These are phyloP conservation scores for Parauchenoglanis punctatus DNA, from an alignment of 2,797 vertebrate species.

Conservation along the genomic window DNA sequence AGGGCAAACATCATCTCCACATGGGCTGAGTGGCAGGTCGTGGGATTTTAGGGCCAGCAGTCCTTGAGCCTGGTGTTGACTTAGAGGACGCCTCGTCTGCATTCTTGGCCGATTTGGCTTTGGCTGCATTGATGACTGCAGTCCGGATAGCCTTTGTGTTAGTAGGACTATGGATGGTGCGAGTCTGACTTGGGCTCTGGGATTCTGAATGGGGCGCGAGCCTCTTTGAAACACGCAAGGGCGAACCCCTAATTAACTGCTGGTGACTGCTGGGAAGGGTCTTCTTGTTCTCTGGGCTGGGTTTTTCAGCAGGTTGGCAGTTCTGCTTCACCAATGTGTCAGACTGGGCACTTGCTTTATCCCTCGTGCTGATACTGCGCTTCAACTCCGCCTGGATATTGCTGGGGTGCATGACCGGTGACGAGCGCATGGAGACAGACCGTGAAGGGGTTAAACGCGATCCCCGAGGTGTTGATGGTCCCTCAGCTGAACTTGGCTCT, in stretches of 20 bases:
- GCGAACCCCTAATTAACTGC: conserved; percentile 69
- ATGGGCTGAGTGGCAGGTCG: conserved; percentile 67
- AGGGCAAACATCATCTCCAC: conserved; percentile 72
- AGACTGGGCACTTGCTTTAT: conserved; percentile 52
- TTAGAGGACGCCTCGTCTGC: conserved; percentile 62
- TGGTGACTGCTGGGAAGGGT: conserved; percentile 50
- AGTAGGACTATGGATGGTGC: conserved; percentile 63
- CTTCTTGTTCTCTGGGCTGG: conserved; percentile 63
- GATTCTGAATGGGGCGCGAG: conserved; percentile 73
- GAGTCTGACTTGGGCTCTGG: conserved; percentile 58
- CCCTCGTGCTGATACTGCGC: conserved; percentile 64
- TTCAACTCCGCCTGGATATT: conserved; percentile 64
- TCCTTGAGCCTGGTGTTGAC: conserved; percentile 62
- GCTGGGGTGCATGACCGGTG: conserved; percentile 53
- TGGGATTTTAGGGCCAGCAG: conserved; percentile 70
- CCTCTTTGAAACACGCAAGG: conserved; percentile 75
- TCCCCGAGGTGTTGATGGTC: conserved; percentile 42
- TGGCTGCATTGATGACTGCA: conserved; percentile 73
- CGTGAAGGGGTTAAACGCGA: conserved; percentile 60
- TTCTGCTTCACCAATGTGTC: conserved; percentile 56
- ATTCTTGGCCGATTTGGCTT: conserved; percentile 70
- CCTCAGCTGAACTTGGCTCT: conserved; percentile 53
- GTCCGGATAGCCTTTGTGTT: conserved; percentile 79
- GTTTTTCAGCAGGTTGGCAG: conserved; percentile 63
- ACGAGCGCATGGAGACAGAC: conserved; percentile 63